Base-by-base conservation (phyloP, 2,113 vertebrate genomes). In the Eudyptes chrysolophus region DNA sequence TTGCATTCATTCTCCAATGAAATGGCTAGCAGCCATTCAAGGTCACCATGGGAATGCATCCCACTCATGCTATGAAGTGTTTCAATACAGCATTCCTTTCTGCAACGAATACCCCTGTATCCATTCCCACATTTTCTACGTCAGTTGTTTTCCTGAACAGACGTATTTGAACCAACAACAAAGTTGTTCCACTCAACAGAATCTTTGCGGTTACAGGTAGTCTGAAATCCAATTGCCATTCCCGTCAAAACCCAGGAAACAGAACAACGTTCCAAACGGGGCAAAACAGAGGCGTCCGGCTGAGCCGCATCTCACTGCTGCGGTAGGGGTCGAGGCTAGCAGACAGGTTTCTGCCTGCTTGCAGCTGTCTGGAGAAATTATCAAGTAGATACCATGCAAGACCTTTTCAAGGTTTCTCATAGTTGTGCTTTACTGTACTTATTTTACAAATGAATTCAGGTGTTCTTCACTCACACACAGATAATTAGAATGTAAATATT, bases 251-350 rank as follows among this genome's bases (percentile, higher is more conserved):
- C 19, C 5, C 9, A 64, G 42, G n/a, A 49, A 79, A 52, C 12
- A 32, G 46, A 82, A 65, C 46, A 72, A 34, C 27, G 26, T 77
- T 49, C 20, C 19, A 55, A 69, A 22, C 0, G 1, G 34, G 19
- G 34, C 38, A 60, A 74, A 38, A 20, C 19, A 10, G 24, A 65
- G 25, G 60, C 0, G 2, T 22, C 11, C 2, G 4, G 16, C 71
- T 48, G 61, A 30, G 44, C 19, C 0, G 0, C 0, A 0, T 6
- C 58, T 38, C 7, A 0, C 49, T 15, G 36, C 49, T 6, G 6
- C 2, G 1, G 79, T 2, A 74, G 29, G 13, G 57, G 17, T 19
- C 17, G 16, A 71, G 52, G 21, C 22, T 17, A 51, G 44, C 65
- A 42, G 40, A 34, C 6, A 54, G 21, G 38, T 19, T 76, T 21